phyloP scores from a whole-genome alignment of 2,888 invertebrate genomes.

The Lasioglossum malachurum region DNA sequence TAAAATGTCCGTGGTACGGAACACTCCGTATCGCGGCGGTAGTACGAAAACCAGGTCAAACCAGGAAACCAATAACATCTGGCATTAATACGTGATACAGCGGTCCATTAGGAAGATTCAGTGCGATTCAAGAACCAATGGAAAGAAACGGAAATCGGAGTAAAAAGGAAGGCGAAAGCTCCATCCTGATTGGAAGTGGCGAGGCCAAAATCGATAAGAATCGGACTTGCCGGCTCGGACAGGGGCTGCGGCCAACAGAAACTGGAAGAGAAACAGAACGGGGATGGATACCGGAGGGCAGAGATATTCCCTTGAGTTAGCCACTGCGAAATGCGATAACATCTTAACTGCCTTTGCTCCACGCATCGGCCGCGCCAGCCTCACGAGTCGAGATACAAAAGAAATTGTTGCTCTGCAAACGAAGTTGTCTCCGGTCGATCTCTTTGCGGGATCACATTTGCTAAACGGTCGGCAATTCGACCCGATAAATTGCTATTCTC shows the following conservation, averaged over 20 bases:
- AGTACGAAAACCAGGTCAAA: constrained; percentile 48
- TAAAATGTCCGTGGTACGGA: not conserved
- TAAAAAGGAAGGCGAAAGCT: constrained; percentile 28
- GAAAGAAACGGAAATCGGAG: constrained; percentile 36
- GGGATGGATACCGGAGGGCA: constrained; percentile 36
- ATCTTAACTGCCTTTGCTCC: constrained; percentile 70
- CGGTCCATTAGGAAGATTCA: constrained; percentile 67
- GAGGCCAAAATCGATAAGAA: constrained; percentile 69
- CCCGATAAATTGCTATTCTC: not conserved
- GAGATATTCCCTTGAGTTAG: constrained; percentile 61
- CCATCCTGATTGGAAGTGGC: constrained; percentile 58
- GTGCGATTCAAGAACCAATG: constrained; percentile 40
- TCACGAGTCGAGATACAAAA: constrained; percentile 39
- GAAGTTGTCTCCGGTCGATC: constrained; percentile 22
- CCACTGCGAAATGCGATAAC: constrained; percentile 68
- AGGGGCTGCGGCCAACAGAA: constrained; percentile 20
- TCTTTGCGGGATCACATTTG: not conserved
- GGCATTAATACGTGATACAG: constrained; percentile 62
- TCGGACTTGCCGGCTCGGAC: constrained; percentile 49
- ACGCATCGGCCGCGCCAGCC: constrained; percentile 49
- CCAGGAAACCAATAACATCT: constrained; percentile 44
- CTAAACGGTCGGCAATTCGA: not conserved
- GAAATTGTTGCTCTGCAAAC: constrained; percentile 44
- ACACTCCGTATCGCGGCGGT: constrained; percentile 28
- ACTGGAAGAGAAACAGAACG: constrained; percentile 32